Base-by-base conservation (phyloP, 2,113 vertebrate genomes). In the Sclerurus mexicanus region DNA sequence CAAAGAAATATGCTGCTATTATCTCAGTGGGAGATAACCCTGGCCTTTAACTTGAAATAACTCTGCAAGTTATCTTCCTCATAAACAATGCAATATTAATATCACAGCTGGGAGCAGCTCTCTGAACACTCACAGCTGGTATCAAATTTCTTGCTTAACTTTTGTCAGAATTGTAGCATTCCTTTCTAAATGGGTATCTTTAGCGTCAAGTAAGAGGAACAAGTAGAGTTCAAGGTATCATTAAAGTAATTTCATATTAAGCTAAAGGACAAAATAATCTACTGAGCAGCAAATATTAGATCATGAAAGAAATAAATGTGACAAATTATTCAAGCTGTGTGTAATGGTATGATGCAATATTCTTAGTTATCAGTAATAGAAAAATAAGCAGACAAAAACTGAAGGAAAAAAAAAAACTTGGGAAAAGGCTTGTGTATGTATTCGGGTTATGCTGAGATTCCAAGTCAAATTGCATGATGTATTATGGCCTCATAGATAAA, bases 11-110 rank as follows among this genome's bases (percentile, higher is more conserved):
- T 71, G 55, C 12, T 69, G 89, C 83, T 93, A 74, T 95, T 97
- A 96, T 96, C 95, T 85, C 95, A 83, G 69, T 87, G 66, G 96
- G 92, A 81, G 78, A 96, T 90, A 97, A 97, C 92, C 86, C 69
- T 97, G 95, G 75, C 90, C 96, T 98, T 98, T 97, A 93, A 97
- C 91, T 97, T 94, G 92, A 96, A 96, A 89, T 93, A 97, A 96
- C 63, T 91, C 66, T 63, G 88, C 80, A 97, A 98, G 78, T 96
- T 96, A 97, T 90, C 87, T 97, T 97, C 90, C 94, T 95, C 96
- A 98, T 96, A 98, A 98, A 98, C 96, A 97, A 96, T 97, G 90
- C 79, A 98, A 98, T 98, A 98, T 98, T 98, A 98, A 98, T 97
- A 96, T 90, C 97, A 95, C 96, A 96, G 97, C 30, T 96, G 96